Evolutionary conservation across 2,888 invertebrate genomes (phyloP).

Genomic region (Rotaria sp.): DNA sequence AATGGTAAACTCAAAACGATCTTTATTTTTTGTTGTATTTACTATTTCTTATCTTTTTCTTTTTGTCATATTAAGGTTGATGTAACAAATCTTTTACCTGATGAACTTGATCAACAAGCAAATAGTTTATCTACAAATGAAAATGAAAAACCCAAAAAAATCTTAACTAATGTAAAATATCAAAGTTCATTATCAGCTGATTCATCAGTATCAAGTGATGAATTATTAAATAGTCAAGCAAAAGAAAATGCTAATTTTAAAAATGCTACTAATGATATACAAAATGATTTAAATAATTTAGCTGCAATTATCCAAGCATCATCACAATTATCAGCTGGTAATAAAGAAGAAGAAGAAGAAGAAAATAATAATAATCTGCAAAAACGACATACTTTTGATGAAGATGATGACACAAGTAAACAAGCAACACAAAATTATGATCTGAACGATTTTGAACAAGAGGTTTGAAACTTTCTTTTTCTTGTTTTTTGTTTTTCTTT

Average conservation of each 20-base stretch:
- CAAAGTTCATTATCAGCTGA: background rate
- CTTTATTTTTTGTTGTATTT: too few species aligned
- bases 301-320: background rate
- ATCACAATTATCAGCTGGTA: background rate
- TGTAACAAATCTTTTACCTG: background rate
- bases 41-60: background rate
- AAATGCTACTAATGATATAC: background rate
- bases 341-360: background rate
- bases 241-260: background rate
- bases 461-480: background rate
- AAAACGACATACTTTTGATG: background rate
- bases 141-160: background rate
- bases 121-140: background rate
- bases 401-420: background rate
- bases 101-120: background rate
- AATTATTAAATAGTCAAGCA: background rate
- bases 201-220: background rate
- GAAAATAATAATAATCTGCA: background rate
- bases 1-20: background rate
- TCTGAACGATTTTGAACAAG: background rate
- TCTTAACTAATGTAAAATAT: background rate
- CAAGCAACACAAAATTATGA: conserved; percentile 29
- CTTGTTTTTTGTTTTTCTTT: background rate
- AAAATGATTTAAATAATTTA: conserved; percentile 12
- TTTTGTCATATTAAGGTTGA: background rate